Conservation (phyloP, 1,140 invertebrate genomes). For the Pollicipes pollicipes region DNA sequence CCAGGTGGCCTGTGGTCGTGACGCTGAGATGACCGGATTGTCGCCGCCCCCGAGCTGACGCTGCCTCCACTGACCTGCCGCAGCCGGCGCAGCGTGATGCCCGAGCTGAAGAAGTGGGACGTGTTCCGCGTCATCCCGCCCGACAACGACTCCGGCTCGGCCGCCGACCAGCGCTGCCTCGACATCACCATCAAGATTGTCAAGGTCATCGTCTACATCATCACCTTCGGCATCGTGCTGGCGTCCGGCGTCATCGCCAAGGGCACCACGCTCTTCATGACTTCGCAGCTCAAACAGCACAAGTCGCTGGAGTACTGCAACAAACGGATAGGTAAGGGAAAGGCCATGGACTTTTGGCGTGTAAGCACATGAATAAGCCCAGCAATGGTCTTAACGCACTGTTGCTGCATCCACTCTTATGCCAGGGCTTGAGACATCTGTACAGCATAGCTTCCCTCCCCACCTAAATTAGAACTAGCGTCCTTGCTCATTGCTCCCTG, state of each 20-base stretch:
- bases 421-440: too few relatives aligned
- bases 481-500: too few relatives aligned
- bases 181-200: slow-evolving; percentile 67
- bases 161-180: slow-evolving; percentile 66
- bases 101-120: slow-evolving; percentile 86
- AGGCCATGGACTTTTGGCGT: too few relatives aligned
- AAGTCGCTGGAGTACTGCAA: slow-evolving; percentile 61
- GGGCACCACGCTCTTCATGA: slow-evolving; percentile 74
- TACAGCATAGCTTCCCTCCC: too few relatives aligned
- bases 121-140: slow-evolving; percentile 76
- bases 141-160: slow-evolving; percentile 69
- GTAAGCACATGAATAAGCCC: too few relatives aligned
- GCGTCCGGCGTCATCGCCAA: slow-evolving; percentile 64
- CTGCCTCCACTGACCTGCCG: too few relatives aligned
- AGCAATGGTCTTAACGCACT: too few relatives aligned
- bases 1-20: slow-evolving; percentile 3
- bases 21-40: slow-evolving; percentile 6
- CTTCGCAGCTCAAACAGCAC: slow-evolving; percentile 59
- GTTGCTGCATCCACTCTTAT: too few relatives aligned
- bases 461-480: too few relatives aligned
- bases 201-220: slow-evolving; percentile 63
- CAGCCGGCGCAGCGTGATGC: slow-evolving; percentile 57
- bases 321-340: slow-evolving; percentile 33
- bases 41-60: slow-evolving; percentile 7
- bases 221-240: slow-evolving; percentile 69